phyloP scores from a whole-genome alignment of 2,888 invertebrate species.

The Theodoxus fluviatilis region DNA sequence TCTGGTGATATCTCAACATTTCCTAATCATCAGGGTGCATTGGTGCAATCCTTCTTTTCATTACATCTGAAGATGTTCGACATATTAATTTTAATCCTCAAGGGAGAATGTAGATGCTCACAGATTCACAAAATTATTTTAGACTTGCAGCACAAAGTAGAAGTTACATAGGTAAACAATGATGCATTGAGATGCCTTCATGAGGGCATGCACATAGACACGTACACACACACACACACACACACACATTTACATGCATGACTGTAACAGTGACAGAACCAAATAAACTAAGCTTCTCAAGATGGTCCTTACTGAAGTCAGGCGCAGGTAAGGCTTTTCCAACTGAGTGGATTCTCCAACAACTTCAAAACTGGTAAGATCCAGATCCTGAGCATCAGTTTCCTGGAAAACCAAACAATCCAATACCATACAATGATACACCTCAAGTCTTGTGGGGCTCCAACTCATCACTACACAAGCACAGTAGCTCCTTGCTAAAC shows the following conservation, averaged over 20 bases:
- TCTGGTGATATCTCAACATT: too few relatives aligned
- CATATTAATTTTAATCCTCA: too few relatives aligned
- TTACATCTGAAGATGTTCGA: too few relatives aligned
- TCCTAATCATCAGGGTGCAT: too few relatives aligned
- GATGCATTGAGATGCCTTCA: too few relatives aligned
- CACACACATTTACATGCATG: too few relatives aligned
- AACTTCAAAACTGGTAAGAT: conserved; percentile 84
- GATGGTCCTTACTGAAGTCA: conserved; percentile 72
- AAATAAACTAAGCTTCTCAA: not conserved
- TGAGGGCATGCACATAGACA: not conserved
- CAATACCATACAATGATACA: not conserved
- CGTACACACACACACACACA: too few relatives aligned
- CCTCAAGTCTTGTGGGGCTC: not conserved
- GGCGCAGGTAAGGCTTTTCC: conserved; percentile 93
- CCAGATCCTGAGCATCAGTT: conserved; percentile 74
- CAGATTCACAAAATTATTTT: too few relatives aligned
- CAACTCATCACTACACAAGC: conserved; percentile 4
- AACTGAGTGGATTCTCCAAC: conserved; percentile 92
- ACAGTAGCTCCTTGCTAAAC: not conserved
- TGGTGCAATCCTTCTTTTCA: too few relatives aligned
- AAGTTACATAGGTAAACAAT: too few relatives aligned
- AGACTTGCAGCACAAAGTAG: too few relatives aligned
- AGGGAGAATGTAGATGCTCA: too few relatives aligned
- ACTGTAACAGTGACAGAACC: not conserved
- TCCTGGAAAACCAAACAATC: conserved; percentile 31